phyloP scores from a whole-genome alignment of 2,797 vertebrate species.

The Hyperoplus lanceolatus region DNA sequence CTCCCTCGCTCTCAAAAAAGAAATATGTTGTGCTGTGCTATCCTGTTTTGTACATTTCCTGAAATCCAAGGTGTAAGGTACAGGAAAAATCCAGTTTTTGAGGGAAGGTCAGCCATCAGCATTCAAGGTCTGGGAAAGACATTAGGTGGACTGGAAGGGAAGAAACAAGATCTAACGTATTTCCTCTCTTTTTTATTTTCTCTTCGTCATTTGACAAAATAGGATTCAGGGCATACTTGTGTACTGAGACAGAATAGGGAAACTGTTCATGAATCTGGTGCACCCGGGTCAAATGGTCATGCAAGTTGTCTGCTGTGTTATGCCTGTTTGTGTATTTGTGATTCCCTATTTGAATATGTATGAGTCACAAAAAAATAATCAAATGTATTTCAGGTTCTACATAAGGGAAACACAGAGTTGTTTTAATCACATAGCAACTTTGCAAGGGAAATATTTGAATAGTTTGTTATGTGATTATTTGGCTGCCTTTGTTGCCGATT shows the following conservation, averaged over 20 bases:
- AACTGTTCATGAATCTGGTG: conserved; percentile 38
- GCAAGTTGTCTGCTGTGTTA: background rate
- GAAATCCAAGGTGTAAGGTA: conserved; percentile 77
- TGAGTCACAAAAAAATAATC: background rate
- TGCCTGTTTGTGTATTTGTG: background rate
- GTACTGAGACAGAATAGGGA: conserved; percentile 21
- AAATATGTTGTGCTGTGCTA: conserved; percentile 72
- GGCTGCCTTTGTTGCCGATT: conserved; percentile 52
- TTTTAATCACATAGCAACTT: conserved; percentile 37
- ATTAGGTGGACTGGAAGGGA: conserved; percentile 78
- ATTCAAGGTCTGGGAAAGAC: conserved; percentile 78
- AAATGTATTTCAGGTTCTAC: no score
- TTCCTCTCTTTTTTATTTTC: conserved; percentile 69
- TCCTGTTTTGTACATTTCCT: conserved; percentile 86
- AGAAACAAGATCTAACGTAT: conserved; percentile 76
- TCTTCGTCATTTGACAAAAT: conserved; percentile 66
- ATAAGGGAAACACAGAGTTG: background rate
- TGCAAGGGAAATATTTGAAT: conserved; percentile 30
- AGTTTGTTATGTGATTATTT: conserved; percentile 39
- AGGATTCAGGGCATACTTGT: conserved; percentile 46
- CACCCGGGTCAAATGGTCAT: conserved; percentile 7
- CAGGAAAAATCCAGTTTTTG: conserved; percentile 73
- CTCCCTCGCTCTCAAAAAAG: conserved; percentile 28
- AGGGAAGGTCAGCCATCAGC: conserved; percentile 68
- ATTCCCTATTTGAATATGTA: conserved; percentile 17